phyloP scores from a whole-genome alignment of 2,888 invertebrate species.

The Sthenelais limicola region DNA sequence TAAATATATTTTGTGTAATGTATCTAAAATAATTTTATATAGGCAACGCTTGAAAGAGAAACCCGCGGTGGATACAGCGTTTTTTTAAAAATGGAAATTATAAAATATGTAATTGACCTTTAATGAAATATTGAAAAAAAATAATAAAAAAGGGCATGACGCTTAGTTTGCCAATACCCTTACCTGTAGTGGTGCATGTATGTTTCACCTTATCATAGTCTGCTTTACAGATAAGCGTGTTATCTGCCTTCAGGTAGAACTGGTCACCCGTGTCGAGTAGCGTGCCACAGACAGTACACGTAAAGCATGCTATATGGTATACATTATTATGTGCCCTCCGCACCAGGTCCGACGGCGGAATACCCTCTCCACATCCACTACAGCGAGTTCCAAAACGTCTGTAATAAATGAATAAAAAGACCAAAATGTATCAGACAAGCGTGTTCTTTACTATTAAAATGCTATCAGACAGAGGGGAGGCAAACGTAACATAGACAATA shows the following conservation, averaged over 20 bases:
- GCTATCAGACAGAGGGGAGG: neutral
- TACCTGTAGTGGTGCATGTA: slow-evolving; percentile 18
- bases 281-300: slow-evolving; percentile 79
- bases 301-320: slow-evolving; percentile 75
- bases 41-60: too few relatives aligned
- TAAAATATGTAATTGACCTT: too few relatives aligned
- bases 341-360: slow-evolving; percentile 95
- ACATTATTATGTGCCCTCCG: slow-evolving; percentile 94
- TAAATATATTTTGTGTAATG: too few relatives aligned
- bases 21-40: too few relatives aligned
- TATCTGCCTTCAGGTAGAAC: slow-evolving; percentile 97
- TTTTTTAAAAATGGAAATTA: too few relatives aligned
- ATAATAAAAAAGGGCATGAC: too few relatives aligned
- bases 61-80: too few relatives aligned
- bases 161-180: too few relatives aligned
- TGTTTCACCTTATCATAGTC: slow-evolving; percentile 82
- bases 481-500: too few relatives aligned
- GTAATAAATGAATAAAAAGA: slow-evolving; percentile 56
- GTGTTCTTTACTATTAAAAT: neutral
- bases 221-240: slow-evolving; percentile 95
- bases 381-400: slow-evolving; percentile 98
- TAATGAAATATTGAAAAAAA: too few relatives aligned
- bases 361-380: slow-evolving; percentile 94
- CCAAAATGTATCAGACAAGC: neutral
- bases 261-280: slow-evolving; percentile 97